Conservation (phyloP, 2,888 invertebrate species). For the Melinaea menophilus region DNA sequence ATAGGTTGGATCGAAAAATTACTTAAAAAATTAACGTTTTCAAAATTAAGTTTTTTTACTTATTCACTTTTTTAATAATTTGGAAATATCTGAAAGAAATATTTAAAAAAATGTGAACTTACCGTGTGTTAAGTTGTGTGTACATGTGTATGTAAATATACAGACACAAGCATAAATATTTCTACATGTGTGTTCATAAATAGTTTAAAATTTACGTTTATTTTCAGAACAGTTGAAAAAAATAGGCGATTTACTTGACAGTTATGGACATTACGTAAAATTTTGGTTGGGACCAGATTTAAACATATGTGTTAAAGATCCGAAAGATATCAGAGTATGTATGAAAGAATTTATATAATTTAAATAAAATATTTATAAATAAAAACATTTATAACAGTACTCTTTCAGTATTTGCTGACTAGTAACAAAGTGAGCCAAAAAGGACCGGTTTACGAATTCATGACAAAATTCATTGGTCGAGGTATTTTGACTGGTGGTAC, state of each 20-base stretch:
- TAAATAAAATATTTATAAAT: no score
- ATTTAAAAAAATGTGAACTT: no score
- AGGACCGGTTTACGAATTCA: slow-evolving; percentile 52
- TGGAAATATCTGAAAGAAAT: no score
- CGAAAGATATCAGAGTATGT: slow-evolving; percentile 57
- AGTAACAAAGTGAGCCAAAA: slow-evolving; percentile 62
- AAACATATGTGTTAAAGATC: slow-evolving; percentile 55
- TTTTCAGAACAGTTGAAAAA: slow-evolving; percentile 41
- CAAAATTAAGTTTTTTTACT: no score
- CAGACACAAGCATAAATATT: neutral
- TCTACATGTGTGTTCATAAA: neutral
- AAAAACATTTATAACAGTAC: neutral
- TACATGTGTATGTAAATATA: no score
- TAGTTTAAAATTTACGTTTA: slow-evolving; percentile 5
- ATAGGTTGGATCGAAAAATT: no score
- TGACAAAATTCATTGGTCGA: slow-evolving; percentile 48
- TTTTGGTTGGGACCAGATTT: slow-evolving; percentile 65
- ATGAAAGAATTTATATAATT: neutral
- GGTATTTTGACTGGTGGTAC: slow-evolving; percentile 63
- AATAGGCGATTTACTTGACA: slow-evolving; percentile 37
- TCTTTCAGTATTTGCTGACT: slow-evolving; percentile 52
- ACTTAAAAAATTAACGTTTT: no score
- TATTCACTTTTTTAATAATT: no score
- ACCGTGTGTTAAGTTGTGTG: no score
- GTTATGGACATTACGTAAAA: slow-evolving; percentile 53